phyloP scores from a whole-genome alignment of 2,797 vertebrate genomes.

The Malacoctenus gilli region DNA sequence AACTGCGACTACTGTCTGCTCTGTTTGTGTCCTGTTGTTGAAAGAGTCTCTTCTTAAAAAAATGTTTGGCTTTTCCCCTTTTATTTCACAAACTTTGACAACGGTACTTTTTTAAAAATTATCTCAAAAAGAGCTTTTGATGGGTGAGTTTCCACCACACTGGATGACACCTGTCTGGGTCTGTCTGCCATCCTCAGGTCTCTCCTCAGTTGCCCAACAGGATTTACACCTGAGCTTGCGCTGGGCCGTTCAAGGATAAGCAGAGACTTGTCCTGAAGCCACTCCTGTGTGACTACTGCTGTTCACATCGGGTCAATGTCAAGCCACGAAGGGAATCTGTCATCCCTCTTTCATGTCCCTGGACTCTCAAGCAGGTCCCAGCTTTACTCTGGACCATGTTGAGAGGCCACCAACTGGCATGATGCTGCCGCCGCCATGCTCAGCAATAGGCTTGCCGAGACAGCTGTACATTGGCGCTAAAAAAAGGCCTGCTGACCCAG shows the following conservation, averaged over 20 bases:
- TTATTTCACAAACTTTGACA: too few relatives aligned
- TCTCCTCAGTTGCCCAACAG: neutral
- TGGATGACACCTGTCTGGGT: neutral
- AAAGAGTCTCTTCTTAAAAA: too few relatives aligned
- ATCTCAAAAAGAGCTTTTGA: too few relatives aligned
- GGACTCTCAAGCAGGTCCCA: neutral
- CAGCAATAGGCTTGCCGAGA: neutral
- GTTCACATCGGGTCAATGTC: too few relatives aligned
- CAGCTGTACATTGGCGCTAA: neutral
- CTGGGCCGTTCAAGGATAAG: neutral
- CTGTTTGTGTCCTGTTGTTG: constrained; percentile 19
- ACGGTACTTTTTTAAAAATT: too few relatives aligned
- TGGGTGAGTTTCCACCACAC: neutral
- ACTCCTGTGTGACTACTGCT: too few relatives aligned
- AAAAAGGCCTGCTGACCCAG: too few relatives aligned
- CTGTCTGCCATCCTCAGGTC: neutral
- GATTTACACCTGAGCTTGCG: neutral
- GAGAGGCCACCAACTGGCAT: neutral
- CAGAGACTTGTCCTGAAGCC: neutral
- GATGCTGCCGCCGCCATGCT: neutral
- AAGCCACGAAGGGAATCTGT: too few relatives aligned
- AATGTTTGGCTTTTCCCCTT: too few relatives aligned
- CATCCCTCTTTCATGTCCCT: neutral
- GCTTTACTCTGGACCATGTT: too few relatives aligned
- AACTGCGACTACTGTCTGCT: constrained; percentile 15